A percentile compares a stretch with the other conserved stretches of the same genome.
Evolutionary conservation across 2,113 vertebrate species (phyloP).

Genomic region (Podilymbus podiceps): DNA sequence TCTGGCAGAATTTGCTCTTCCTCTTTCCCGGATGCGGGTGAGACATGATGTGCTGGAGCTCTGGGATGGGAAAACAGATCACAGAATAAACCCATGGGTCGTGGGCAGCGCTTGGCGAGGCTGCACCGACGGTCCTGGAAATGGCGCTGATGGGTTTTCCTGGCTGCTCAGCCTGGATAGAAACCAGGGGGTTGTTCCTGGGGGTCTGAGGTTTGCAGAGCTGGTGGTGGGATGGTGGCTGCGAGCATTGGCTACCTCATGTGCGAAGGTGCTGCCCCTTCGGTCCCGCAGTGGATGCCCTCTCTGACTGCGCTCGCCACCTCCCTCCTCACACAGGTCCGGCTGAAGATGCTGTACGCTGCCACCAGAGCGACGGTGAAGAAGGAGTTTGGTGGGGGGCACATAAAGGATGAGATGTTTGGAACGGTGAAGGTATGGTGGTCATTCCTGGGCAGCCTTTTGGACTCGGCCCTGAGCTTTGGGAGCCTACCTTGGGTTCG

Average conservation of each 20-base stretch:
- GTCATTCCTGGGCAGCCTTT: neutral
- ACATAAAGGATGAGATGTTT: constrained; percentile 95
- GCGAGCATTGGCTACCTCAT: too few relatives aligned
- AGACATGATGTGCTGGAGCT: neutral
- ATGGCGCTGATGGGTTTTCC: neutral
- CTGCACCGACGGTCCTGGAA: fast-evolving
- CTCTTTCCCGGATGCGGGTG: neutral
- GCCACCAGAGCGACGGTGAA: constrained; percentile 96
- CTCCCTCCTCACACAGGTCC: constrained; percentile 76
- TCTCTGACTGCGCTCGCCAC: neutral
- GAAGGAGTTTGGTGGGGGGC: constrained; percentile 96
- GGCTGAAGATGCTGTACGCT: constrained; percentile 98
- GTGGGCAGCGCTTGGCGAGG: neutral
- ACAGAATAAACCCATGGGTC: neutral
- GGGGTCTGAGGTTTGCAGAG: neutral
- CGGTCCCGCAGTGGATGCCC: fast-evolving
- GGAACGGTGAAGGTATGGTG: constrained; percentile 88
- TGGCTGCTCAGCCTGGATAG: neutral
- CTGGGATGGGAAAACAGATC: neutral
- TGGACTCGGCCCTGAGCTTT: neutral
- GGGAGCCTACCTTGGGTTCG: neutral
- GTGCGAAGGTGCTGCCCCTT: neutral
- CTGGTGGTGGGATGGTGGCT: neutral
- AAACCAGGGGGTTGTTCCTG: neutral
- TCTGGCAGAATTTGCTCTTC: neutral